Base-by-base conservation (phyloP, 2,888 invertebrate genomes). In the Leptinotarsa haldemani region DNA sequence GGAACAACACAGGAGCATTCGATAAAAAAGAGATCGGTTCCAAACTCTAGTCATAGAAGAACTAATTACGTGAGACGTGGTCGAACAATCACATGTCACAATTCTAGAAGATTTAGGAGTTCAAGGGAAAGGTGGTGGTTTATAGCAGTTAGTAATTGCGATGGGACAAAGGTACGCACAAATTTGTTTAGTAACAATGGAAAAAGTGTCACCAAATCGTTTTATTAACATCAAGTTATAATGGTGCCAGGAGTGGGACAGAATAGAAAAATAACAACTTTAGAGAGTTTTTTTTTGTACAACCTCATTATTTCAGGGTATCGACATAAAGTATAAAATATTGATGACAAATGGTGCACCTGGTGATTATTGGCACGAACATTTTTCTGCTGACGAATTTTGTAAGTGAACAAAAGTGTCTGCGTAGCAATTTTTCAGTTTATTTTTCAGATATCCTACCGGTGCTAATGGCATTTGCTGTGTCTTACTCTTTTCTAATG, bases 351-450 rank as follows among this genome's bases (percentile, higher is more conserved):
- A 98, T 86, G 96, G 95, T 0, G 90, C 92, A 1, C 90, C 91
- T 1, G 93, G 93, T 0, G 94, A 94, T 82, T 93, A 94, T 81
- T 95, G 96, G 94, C 93, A 93, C 81, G 93, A 94, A 83, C 97
- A 98, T 84, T 97, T 97, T 85, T 97, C 97, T 0, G 97, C 97
- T 12, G 97, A 98, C 86, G 96, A 98, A 88, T 97, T 97, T 88
- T 96, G 97, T 96, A 90, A 93, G 94, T 75, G 47, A 50, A 52
- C 16, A 25, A 15, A 15, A 48, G 5, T 15, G n/a, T 25, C 4
- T 9, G 7, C 13, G 1, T 16, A n/a, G 13, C 16, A 65, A 47
- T 65, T 5, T 65, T 22, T 46, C 20, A 65, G 9, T 72, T 70
- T 46, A 30, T 72, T 72, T 90, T 89, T 7, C 90, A 97, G 97